Evolutionary conservation across 2,888 invertebrate genomes (phyloP).

Genomic region (Gari tellinella): DNA sequence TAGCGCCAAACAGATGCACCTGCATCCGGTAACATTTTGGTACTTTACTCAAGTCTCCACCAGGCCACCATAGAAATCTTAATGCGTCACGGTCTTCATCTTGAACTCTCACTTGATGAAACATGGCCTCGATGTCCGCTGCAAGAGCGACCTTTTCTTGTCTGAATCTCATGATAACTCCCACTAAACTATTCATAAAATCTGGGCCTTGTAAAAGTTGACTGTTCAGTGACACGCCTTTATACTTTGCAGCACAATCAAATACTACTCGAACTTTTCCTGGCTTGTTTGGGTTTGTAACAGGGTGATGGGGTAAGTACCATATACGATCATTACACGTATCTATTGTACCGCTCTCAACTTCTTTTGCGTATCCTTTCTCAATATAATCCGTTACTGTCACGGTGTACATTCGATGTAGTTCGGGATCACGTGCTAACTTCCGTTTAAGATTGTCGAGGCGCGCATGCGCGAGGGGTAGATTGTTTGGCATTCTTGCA

Average conservation of each 20-base stretch:
- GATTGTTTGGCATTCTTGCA: slow-evolving; percentile 21
- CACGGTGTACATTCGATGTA: slow-evolving; percentile 27
- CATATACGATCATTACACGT: slow-evolving; percentile 13
- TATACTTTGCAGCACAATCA: slow-evolving; percentile 44
- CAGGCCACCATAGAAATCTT: slow-evolving; percentile 58
- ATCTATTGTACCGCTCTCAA: background rate
- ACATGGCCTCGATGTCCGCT: slow-evolving; percentile 56
- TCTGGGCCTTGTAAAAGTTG: slow-evolving; percentile 59
- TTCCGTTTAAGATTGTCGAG: slow-evolving; percentile 25
- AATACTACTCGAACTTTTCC: slow-evolving; percentile 44
- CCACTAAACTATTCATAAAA: slow-evolving; percentile 55
- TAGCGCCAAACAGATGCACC: slow-evolving; percentile 30
- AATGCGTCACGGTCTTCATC: slow-evolving; percentile 37
- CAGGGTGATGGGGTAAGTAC: slow-evolving; percentile 54
- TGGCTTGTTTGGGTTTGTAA: slow-evolving; percentile 41
- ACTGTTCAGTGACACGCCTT: slow-evolving; percentile 52
- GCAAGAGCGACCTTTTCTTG: slow-evolving; percentile 43
- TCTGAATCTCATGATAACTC: slow-evolving; percentile 52
- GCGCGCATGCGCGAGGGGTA: slow-evolving; percentile 9
- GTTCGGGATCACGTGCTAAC: slow-evolving; percentile 11
- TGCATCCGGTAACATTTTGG: slow-evolving; percentile 25
- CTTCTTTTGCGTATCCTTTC: slow-evolving; percentile 35
- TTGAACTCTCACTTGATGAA: slow-evolving; percentile 48
- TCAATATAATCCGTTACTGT: slow-evolving; percentile 28
- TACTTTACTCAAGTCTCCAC: slow-evolving; percentile 23